Evolutionary conservation across 2,113 vertebrate genomes (phyloP), one percentile per base, ranked within the genome.

Genomic region (Sceloporus undulatus): DNA sequence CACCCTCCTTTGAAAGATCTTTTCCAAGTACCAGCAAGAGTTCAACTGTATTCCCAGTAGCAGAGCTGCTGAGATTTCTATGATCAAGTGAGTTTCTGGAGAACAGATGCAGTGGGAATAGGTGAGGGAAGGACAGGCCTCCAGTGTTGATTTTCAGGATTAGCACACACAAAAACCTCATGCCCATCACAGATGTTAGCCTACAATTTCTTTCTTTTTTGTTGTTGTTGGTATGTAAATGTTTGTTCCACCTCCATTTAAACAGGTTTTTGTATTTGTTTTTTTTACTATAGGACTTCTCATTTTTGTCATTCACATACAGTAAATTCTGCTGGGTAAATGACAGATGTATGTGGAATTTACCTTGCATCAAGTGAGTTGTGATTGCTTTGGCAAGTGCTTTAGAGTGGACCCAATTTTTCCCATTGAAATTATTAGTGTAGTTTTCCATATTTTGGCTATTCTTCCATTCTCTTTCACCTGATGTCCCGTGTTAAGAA

Each of bases 1-100:
- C n/a, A 48, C 16, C 21, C 71, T 90, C 79, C 88, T 73, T 70
- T 70, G 62, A 27, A 62, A 86, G 66, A 9, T 76, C 3, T 48
- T 56, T 77, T 89, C 73, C 79, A 90, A 68, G 62, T 52, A 59
- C 19, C 86, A 78, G 73, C 48, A 78, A 78, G 42, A 42, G 18
- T 75, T 82, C 48, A 70, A 40, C 34, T 71, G 54, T 56, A 21
- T 89, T 86, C 48, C 79, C 54, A 73, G 84, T 48, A 86, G 18
- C 65, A n/a, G 42, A 38, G 23, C 80, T 75, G 48, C 79, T 82
- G n/a, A 71, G 59, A 78, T 85, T 75, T 34, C 59, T 70, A 34
- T 77, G 38, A 9, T 59, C 48, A 59, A 27, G 29, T 82, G 74
- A 66, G 21, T 25, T 74, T 68, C 52, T 29, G 40, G 40, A 82